These are phyloP conservation scores for Rhagium mordax DNA, from an alignment of 2,888 invertebrate species.

Conservation along the genomic window DNA sequence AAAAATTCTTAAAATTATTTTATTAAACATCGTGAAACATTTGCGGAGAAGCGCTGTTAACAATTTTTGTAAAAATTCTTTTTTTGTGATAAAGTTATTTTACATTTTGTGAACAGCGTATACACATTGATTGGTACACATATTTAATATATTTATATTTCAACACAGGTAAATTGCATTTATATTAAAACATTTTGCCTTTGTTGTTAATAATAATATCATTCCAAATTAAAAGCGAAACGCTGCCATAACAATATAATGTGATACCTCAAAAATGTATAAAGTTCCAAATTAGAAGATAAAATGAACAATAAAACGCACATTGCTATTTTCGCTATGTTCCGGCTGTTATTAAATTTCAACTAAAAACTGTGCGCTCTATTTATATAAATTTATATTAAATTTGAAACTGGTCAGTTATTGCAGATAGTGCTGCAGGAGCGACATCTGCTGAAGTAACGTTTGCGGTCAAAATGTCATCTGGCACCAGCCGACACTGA, in stretches of 20 bases:
- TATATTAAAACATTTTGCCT: not conserved
- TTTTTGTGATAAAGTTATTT: too few species aligned
- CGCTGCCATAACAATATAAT: too few species aligned
- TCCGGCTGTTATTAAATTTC: conserved; percentile 10
- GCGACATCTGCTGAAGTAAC: conserved; percentile 53
- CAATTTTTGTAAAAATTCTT: too few species aligned
- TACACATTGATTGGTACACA: too few species aligned
- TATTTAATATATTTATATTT: too few species aligned
- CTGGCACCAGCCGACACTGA: conserved; percentile 43
- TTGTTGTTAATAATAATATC: not conserved
- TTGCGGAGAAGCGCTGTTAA: too few species aligned
- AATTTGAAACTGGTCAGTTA: conserved; percentile 48
- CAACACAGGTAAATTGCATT: too few species aligned
- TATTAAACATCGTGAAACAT: too few species aligned
- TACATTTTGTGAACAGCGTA: too few species aligned
- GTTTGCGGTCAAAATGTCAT: conserved; percentile 54
- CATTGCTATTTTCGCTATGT: not conserved
- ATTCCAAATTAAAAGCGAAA: not conserved
- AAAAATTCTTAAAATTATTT: too few species aligned
- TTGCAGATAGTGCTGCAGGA: conserved; percentile 47
- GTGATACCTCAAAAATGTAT: not conserved
- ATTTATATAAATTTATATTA: conserved; percentile 37
- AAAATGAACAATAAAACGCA: not conserved
- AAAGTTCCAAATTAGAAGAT: not conserved
- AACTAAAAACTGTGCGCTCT: conserved; percentile 34